Evolutionary conservation across 2,888 invertebrate genomes (phyloP), one percentile per base, ranked within the genome.

Genomic region (Xestia rhomboidea): DNA sequence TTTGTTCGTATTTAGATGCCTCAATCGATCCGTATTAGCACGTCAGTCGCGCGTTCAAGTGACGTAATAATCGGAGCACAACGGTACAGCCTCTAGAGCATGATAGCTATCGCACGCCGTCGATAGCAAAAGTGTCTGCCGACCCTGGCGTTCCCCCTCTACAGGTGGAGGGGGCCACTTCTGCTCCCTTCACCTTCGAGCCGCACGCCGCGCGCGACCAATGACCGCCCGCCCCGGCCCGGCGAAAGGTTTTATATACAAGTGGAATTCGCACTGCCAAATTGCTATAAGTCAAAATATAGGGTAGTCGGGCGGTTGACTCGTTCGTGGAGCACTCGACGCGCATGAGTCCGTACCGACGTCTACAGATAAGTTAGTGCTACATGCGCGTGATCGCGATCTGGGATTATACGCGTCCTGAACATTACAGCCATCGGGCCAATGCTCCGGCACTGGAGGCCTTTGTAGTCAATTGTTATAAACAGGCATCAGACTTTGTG

Each of bases 241-340:
- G 96, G 97, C 97, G 96, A 97, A 97, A 97, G 97, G 97, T 97
- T 97, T 97, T 97, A 97, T 97, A 97, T 97, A 97, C 96, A 95
- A 96, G 96, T 97, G 94, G 97, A 97, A 96, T 97, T 97, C 94
- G 97, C 97, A 96, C 95, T 94, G 96, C 95, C 95, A 96, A 97
- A 96, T 95, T 95, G 97, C 97, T 97, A 97, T 95, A 96, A 97
- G 95, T 97, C 96, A 97, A 97, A 97, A 97, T 97, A 97, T 97
- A 97, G 97, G 97, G 97, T 97, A 96, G 96, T 95, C 96, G 96
- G 95, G 93, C 96, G 96, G 96, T 95, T 93, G 95, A 94, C 92
- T 97, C 93, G 93, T 90, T 90, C 91, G 93, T 91, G 88, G 93
- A 89, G 92, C 92, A 88, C 88, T 89, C 90, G 90, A 88, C 92